phyloP scores from a whole-genome alignment of 2,113 vertebrate species.

The Callopanchax toddi region DNA sequence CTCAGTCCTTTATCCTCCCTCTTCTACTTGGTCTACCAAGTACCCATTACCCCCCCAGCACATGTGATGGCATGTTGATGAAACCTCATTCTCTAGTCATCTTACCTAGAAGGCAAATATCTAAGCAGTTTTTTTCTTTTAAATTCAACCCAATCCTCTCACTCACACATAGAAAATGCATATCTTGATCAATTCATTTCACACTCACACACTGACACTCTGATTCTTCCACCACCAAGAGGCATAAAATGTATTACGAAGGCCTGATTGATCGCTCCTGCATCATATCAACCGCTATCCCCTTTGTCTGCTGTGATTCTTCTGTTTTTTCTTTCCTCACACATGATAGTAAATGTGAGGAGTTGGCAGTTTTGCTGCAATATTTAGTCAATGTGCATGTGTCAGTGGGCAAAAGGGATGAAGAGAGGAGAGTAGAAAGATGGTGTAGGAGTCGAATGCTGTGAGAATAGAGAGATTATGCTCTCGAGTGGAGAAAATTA shows the following conservation, averaged over 20 bases:
- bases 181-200: slow-evolving; percentile 33
- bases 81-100: slow-evolving; percentile 11
- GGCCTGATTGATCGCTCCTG: slow-evolving; percentile 61
- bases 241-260: slow-evolving; percentile 62
- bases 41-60: neutral
- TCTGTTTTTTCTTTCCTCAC: slow-evolving; percentile 36
- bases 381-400: slow-evolving; percentile 55
- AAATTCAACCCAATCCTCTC: slow-evolving; percentile 22
- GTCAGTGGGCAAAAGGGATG: slow-evolving; percentile 44
- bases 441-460: slow-evolving; percentile 48
- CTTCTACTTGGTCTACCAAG: slow-evolving; percentile 25
- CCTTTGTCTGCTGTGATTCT: slow-evolving; percentile 63
- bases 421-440: slow-evolving; percentile 44
- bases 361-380: slow-evolving; percentile 60
- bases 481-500: slow-evolving; percentile 36
- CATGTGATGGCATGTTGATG: slow-evolving; percentile 27
- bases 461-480: slow-evolving; percentile 54
- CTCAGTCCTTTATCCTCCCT: slow-evolving; percentile 25
- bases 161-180: neutral
- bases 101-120: slow-evolving; percentile 27
- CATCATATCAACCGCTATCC: slow-evolving; percentile 57
- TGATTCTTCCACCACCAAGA: slow-evolving; percentile 58
- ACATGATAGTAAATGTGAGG: slow-evolving; percentile 51
- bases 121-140: slow-evolving; percentile 12
- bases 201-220: slow-evolving; percentile 30